Base-by-base conservation (phyloP, 2,888 invertebrate species). In the Cremastobaeus sp. region DNA sequence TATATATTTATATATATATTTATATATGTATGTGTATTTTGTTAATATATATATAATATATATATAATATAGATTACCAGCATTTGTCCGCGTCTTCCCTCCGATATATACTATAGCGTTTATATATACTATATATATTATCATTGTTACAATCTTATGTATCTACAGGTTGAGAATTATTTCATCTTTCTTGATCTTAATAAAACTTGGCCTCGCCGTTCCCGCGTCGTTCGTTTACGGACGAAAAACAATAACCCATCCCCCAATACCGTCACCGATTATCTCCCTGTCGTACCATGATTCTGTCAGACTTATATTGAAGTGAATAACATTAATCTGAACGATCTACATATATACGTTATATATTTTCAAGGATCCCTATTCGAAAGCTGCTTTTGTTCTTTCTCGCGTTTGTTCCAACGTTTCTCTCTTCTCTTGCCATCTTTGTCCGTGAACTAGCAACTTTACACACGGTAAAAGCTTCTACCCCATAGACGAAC, bases 241-340 rank as follows among this genome's bases (percentile, higher is more conserved):
- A 66, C 68, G 45, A 68, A 69, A 43, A 60, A 50, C 34, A 41
- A 43, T 39, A 68, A 68, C 20, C 25, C 57, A 50, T 34, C 55
- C 54, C 55, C 64, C 52, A 47, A 28, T 70, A 71, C 47, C 65
- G 43, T 72, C 37, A 37, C 50, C 28, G 64, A 35, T 59, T 60
- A 60, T 48, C 66, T 72, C 70, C 74, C 74, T 70, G 70, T 70
- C 70, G 62, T 70, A 48, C 35, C 59, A 54, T 60, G 75, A 73
- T 74, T 78, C 77, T 74, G 73, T 81, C 83, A 82, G 84, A 84
- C 84, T 84, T 84, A 81, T 82, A 76, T 78, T 80, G 76, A 83
- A 82, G 80, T 81, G 79, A 85, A 83, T 81, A 81, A 84, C 82
- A 82, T 82, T 78, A 80, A 78, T 78, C 77, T 79, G 77, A 77